phyloP scores from a whole-genome alignment of 2,797 vertebrate genomes.

The Anas bahamensis region DNA sequence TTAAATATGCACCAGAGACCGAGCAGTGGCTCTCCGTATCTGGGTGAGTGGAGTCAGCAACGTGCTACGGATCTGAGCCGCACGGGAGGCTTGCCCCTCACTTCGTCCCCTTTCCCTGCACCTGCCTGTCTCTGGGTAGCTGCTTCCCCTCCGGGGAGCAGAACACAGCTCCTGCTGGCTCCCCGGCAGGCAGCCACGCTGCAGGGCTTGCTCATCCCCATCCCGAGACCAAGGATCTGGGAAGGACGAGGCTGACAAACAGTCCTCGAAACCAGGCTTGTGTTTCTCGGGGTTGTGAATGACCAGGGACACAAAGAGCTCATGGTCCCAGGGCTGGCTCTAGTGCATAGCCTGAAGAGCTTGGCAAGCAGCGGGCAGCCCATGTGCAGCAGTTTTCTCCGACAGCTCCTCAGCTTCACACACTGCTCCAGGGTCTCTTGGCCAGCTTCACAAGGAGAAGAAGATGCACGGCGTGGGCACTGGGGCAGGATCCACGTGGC shows the following conservation, averaged over 20 bases:
- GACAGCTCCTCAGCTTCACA: not conserved
- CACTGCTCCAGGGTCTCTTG: not conserved
- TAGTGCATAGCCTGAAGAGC: not conserved
- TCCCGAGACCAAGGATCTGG: not conserved
- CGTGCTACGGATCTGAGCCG: not conserved
- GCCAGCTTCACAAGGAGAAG: not conserved
- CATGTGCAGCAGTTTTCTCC: not conserved
- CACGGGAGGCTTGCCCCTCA: not conserved
- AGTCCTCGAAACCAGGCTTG: constrained; percentile 11
- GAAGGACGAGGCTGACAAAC: not conserved
- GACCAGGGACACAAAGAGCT: constrained; percentile 26
- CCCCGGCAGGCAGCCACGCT: not conserved
- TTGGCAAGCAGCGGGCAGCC: constrained; percentile 10
- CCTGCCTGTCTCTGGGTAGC: not conserved
- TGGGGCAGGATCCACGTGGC: rapidly evolving
- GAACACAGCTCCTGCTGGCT: not conserved
- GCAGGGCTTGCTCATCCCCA: not conserved
- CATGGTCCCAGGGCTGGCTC: not conserved
- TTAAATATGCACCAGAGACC: constrained; percentile 60
- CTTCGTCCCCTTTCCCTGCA: not conserved
- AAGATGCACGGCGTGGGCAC: not conserved
- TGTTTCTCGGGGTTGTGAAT: constrained; percentile 24
- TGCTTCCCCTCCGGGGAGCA: not conserved
- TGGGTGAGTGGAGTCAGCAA: not conserved
- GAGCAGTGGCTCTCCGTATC: not conserved